Percentiles rank a stretch among this genome's conserved stretches.
Conservation (phyloP, 1,140 invertebrate species). For the Drosophila bifasciata region DNA sequence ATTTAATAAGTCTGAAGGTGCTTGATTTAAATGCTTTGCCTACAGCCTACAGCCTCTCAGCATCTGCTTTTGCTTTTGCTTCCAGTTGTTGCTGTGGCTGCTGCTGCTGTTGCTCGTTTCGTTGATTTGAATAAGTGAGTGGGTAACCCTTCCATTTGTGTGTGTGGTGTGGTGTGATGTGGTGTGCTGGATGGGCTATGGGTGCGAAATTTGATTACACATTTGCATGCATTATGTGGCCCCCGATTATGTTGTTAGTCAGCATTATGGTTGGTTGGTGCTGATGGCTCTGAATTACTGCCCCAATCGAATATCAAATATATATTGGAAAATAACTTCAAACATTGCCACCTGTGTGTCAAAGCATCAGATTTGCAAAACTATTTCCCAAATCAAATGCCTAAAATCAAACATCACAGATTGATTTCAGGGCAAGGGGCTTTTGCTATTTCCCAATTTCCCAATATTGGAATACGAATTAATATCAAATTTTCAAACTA, state of each 20-base stretch:
- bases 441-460: too few relatives aligned
- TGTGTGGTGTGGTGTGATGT: neutral
- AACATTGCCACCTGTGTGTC: too few relatives aligned
- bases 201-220: constrained; percentile 61
- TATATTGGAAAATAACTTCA: too few relatives aligned
- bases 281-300: too few relatives aligned
- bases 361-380: too few relatives aligned
- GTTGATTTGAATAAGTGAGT: constrained; percentile 69
- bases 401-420: too few relatives aligned
- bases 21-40: constrained; percentile 66
- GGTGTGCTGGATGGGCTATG: neutral
- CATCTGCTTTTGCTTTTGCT: constrained; percentile 17
- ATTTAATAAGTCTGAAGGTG: constrained; percentile 57
- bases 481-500: too few relatives aligned
- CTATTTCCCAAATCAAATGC: too few relatives aligned
- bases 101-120: constrained; percentile 40
- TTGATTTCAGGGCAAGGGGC: too few relatives aligned
- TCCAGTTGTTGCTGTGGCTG: constrained; percentile 10
- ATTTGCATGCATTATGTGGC: constrained; percentile 64
- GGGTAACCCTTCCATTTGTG: constrained; percentile 14
- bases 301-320: too few relatives aligned
- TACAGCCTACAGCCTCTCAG: too few relatives aligned
- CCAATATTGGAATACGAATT: too few relatives aligned
- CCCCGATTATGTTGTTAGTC: constrained; percentile 30
- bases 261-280: neutral